A percentile compares a stretch with the other conserved stretches of the same genome.
phyloP scores from a whole-genome alignment of 2,113 vertebrate genomes.

The Psophia crepitans region DNA sequence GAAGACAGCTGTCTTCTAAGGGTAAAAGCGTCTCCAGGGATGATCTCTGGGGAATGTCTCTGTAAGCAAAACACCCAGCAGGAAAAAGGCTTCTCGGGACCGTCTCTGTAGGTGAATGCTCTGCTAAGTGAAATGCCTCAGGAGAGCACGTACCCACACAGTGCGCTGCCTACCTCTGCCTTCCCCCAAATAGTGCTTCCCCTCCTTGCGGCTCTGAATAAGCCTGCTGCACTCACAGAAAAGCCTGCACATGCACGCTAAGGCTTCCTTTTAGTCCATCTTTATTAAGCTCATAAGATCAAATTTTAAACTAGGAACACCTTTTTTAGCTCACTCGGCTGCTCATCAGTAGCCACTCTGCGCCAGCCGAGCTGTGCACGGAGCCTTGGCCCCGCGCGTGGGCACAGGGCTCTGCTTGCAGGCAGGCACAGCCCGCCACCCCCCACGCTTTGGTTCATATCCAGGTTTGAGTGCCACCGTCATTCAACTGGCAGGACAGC shows the following conservation, averaged over 20 bases:
- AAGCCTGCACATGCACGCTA: fast-evolving
- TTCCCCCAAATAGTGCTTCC: neutral
- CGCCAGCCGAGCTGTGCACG: neutral
- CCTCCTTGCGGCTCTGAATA: fast-evolving
- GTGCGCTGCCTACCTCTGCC: neutral
- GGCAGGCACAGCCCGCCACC: too few species aligned
- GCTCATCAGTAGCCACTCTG: neutral
- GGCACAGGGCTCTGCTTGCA: neutral
- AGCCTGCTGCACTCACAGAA: neutral
- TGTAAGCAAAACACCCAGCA: neutral
- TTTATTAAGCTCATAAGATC: neutral
- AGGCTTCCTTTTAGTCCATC: neutral
- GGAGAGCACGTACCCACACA: fast-evolving
- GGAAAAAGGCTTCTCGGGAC: neutral
- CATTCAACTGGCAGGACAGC: fast-evolving
- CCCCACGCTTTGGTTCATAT: fast-evolving
- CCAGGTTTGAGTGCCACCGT: neutral
- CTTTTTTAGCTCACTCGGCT: neutral
- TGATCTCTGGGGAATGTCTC: constrained; percentile 3
- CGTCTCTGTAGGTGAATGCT: neutral
- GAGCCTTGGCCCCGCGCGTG: neutral
- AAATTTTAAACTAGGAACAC: neutral
- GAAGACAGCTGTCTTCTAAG: neutral
- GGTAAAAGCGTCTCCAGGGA: neutral
- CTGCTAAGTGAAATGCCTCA: neutral